phyloP scores from a whole-genome alignment of 2,797 vertebrate species.

The Masticophis lateralis region DNA sequence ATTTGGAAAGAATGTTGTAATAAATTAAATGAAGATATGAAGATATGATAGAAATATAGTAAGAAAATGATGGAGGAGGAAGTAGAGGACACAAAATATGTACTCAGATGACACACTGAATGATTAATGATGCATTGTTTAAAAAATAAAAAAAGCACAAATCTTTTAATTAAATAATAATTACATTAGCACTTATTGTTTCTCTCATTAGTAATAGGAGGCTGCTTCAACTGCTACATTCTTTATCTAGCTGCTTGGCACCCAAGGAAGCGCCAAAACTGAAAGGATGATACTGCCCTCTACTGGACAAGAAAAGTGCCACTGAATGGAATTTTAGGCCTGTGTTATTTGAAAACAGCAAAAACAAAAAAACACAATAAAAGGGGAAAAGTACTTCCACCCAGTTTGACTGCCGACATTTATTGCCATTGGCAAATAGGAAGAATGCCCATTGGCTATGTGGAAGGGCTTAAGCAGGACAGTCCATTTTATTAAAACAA shows the following conservation, averaged over 20 bases:
- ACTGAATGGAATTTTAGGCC: neutral
- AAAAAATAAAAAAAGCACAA: too few relatives aligned
- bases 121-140: too few relatives aligned
- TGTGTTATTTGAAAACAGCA: neutral
- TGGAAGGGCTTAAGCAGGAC: neutral
- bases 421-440: neutral
- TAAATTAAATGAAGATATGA: too few relatives aligned
- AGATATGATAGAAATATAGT: too few relatives aligned
- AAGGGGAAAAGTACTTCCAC: neutral
- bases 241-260: neutral
- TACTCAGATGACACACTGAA: too few relatives aligned
- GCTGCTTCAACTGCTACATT: neutral
- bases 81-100: too few relatives aligned
- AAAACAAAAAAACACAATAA: neutral
- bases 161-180: neutral
- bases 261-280: neutral
- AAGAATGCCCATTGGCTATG: neutral
- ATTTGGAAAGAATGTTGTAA: too few relatives aligned
- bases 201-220: neutral
- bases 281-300: neutral
- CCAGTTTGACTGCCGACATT: neutral
- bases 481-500: neutral
- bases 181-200: neutral
- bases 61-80: too few relatives aligned
- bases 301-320: neutral